Percentiles rank a stretch among this genome's conserved stretches.
Conservation (phyloP, 2,797 vertebrate species). For the Galaxias olidus region DNA sequence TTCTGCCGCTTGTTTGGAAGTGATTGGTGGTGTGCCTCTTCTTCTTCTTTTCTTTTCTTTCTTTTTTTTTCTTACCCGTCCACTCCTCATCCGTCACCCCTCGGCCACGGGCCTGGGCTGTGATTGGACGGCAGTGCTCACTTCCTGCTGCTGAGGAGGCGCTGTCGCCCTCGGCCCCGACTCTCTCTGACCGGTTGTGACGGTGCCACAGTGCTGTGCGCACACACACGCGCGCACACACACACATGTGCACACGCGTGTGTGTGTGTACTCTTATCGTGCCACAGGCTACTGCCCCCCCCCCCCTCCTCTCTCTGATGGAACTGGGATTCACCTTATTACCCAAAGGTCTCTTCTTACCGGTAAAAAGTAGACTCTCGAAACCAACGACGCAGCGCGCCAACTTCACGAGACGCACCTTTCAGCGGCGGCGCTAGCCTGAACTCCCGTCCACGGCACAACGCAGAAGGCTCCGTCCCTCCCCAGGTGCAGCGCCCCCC, state of each 20-base stretch:
- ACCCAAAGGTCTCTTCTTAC: neutral
- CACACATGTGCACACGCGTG: neutral
- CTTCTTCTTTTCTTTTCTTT: conserved; percentile 10
- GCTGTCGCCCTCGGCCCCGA: conserved; percentile 46
- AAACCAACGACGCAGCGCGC: too few relatives aligned
- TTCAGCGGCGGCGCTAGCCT: too few relatives aligned
- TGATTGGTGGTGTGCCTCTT: conserved; percentile 39
- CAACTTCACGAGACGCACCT: too few relatives aligned
- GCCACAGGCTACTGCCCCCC: too few relatives aligned
- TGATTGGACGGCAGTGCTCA: conserved; percentile 51
- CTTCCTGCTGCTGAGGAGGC: conserved; percentile 53
- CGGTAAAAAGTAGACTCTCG: neutral
- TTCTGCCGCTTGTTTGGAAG: conserved; percentile 40
- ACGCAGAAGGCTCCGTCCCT: neutral
- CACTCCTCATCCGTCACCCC: conserved; percentile 55
- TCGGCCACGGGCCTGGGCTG: conserved; percentile 51
- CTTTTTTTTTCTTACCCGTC: conserved; percentile 30
- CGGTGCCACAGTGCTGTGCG: conserved; percentile 45
- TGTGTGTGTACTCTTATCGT: conserved; percentile 14
- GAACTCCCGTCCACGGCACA: too few relatives aligned
- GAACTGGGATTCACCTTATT: conserved; percentile 1
- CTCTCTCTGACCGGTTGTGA: conserved; percentile 55
- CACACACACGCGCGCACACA: conserved; percentile 14
- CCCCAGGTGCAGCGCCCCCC: neutral
- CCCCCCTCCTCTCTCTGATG: neutral